Evolutionary conservation across 2,797 vertebrate genomes (phyloP).

Genomic region (Pantherophis alleghaniensis): DNA sequence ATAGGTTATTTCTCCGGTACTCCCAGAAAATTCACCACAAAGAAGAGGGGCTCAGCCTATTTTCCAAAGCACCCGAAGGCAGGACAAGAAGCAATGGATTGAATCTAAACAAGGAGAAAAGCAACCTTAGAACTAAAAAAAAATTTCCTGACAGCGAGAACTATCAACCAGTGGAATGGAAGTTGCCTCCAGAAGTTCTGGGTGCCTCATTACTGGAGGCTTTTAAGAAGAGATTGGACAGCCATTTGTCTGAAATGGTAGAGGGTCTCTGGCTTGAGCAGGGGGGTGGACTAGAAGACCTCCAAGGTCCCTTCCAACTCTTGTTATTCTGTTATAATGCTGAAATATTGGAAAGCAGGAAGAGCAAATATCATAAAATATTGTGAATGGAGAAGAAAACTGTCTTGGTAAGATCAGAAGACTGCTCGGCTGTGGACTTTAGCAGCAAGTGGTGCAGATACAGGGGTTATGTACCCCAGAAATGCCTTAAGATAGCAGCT

Average conservation of each 20-base stretch:
- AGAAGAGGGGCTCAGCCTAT: background rate
- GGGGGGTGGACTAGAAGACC: background rate
- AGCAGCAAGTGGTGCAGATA: slow-evolving; percentile 16
- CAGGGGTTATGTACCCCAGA: slow-evolving; percentile 36
- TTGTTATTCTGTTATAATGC: background rate
- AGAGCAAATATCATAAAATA: background rate
- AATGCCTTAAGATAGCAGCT: slow-evolving; percentile 53
- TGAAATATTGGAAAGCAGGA: background rate
- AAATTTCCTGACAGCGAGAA: background rate
- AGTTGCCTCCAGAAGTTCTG: background rate
- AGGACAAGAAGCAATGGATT: background rate
- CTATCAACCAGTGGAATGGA: rapidly evolving
- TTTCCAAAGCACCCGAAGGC: background rate
- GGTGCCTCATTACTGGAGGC: background rate
- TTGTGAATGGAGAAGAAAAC: background rate
- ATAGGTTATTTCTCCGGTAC: background rate
- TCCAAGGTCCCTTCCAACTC: background rate
- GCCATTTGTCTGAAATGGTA: background rate
- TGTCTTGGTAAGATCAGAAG: background rate
- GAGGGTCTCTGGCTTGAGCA: background rate
- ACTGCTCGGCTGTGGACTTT: background rate
- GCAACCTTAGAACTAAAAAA: background rate
- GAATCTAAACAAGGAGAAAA: background rate
- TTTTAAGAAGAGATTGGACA: background rate
- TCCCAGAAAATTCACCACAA: background rate